Evolutionary conservation across 1,140 invertebrate species (phyloP).

Genomic region (Diachasmimorpha longicaudata): DNA sequence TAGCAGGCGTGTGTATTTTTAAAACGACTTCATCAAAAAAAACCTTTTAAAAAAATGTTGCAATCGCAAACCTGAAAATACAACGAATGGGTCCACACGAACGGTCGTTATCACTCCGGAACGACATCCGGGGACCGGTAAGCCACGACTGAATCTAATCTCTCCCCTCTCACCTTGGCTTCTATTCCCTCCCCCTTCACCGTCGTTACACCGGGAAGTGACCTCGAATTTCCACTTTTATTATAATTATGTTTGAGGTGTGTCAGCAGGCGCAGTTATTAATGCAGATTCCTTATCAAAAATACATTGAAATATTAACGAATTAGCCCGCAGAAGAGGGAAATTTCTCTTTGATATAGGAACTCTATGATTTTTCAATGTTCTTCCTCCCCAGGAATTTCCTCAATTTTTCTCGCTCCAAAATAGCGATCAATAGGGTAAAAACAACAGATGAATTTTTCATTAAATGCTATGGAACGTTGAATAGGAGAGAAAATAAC

Average conservation of each 20-base stretch:
- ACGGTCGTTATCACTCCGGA: slow-evolving; percentile 27
- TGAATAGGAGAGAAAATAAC: too few relatives aligned
- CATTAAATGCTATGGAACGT: too few relatives aligned
- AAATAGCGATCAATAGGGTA: too few relatives aligned
- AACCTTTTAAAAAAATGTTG: background rate
- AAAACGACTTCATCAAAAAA: background rate
- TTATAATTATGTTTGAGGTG: background rate
- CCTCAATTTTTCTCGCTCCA: too few relatives aligned
- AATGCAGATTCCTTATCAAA: background rate
- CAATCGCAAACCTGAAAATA: background rate
- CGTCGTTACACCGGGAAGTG: background rate
- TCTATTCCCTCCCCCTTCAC: background rate
- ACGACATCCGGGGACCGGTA: slow-evolving; percentile 29
- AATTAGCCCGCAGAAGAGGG: too few relatives aligned
- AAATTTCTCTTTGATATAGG: too few relatives aligned
- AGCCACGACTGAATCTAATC: slow-evolving; percentile 33
- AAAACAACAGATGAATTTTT: too few relatives aligned
- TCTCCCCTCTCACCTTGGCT: background rate
- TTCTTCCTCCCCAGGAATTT: too few relatives aligned
- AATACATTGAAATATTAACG: too few relatives aligned
- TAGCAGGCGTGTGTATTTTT: background rate
- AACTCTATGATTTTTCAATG: too few relatives aligned
- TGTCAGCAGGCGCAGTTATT: background rate
- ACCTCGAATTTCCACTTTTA: background rate
- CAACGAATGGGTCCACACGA: background rate